phyloP scores from a whole-genome alignment of 2,797 vertebrate genomes.

The Channa striata region DNA sequence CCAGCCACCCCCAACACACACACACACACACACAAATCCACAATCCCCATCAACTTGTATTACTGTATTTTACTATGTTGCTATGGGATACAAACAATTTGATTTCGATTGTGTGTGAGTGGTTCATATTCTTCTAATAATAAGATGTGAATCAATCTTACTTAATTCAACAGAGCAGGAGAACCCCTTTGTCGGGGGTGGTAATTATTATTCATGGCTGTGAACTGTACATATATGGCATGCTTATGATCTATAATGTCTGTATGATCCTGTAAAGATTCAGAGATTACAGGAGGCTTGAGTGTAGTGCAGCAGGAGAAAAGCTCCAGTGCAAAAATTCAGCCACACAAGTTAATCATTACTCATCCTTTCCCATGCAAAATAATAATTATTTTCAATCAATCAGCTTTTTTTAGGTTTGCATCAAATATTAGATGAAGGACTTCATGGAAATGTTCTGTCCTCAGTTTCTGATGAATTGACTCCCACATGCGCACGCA shows the following conservation, averaged over 20 bases:
- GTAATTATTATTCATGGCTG: constrained; percentile 77
- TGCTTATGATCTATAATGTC: constrained; percentile 22
- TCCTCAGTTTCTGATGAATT: constrained; percentile 55
- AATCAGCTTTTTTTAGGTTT: constrained; percentile 48
- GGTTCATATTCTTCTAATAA: constrained; percentile 54
- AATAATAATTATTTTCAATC: constrained; percentile 34
- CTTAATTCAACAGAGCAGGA: constrained; percentile 72
- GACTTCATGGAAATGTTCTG: constrained; percentile 39
- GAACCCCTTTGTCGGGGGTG: constrained; percentile 55
- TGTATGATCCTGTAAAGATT: constrained; percentile 17
- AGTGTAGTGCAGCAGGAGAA: constrained; percentile 21
- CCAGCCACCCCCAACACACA: constrained; percentile 15
- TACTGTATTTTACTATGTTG: constrained; percentile 48
- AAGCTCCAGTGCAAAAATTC: constrained; percentile 15
- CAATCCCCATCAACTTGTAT: neutral
- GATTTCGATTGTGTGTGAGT: constrained; percentile 54
- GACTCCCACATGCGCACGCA: neutral
- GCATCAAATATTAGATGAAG: constrained; percentile 35
- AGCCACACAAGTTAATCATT: constrained; percentile 29
- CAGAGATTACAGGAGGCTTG: constrained; percentile 24
- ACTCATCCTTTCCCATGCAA: constrained; percentile 12
- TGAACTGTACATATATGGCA: constrained; percentile 39
- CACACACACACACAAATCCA: too few species aligned
- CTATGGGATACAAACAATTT: constrained; percentile 45
- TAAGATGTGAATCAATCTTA: constrained; percentile 72